Evolutionary conservation across 2,113 vertebrate genomes (phyloP).

Genomic region (Rhizomys pruinosus): DNA sequence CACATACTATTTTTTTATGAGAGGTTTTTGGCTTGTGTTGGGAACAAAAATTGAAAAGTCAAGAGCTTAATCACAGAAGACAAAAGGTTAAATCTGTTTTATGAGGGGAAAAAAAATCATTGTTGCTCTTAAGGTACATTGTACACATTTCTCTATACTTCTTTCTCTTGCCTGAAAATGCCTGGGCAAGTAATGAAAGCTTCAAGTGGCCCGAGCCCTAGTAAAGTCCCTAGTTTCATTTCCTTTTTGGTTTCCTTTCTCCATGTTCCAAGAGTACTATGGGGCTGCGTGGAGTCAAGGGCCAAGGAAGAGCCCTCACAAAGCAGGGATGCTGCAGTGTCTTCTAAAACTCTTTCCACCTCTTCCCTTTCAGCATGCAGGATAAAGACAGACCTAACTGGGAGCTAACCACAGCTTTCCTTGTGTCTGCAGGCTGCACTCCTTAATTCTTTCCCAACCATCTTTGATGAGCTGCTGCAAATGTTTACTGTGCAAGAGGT

Average conservation of each 20-base stretch:
- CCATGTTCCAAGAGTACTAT: background rate
- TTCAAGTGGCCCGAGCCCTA: background rate
- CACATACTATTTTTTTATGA: background rate
- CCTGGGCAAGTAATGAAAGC: constrained; percentile 28
- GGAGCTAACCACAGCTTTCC: background rate
- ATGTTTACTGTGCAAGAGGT: constrained; percentile 99
- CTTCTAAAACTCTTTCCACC: background rate
- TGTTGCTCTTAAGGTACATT: constrained; percentile 7
- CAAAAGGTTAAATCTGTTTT: constrained; percentile 32
- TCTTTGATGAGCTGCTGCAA: constrained; percentile 98
- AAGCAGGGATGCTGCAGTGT: fast-evolving
- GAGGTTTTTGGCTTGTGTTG: constrained; percentile 20
- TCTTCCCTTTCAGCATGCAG: background rate
- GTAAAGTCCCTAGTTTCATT: constrained; percentile 26
- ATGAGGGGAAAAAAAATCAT: constrained; percentile 44
- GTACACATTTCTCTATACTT: constrained; percentile 44
- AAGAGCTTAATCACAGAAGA: constrained; percentile 33
- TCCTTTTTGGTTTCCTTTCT: background rate
- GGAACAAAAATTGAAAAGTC: constrained; percentile 36
- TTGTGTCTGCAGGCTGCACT: constrained; percentile 91
- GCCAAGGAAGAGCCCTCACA: background rate
- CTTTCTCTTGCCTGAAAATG: constrained; percentile 43
- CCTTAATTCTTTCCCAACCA: constrained; percentile 96
- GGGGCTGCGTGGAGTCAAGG: background rate
- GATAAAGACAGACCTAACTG: fast-evolving